A percentile compares a stretch with the other conserved stretches of the same genome.
phyloP scores from a whole-genome alignment of 2,113 vertebrate genomes.

The Apodemus sylvaticus region DNA sequence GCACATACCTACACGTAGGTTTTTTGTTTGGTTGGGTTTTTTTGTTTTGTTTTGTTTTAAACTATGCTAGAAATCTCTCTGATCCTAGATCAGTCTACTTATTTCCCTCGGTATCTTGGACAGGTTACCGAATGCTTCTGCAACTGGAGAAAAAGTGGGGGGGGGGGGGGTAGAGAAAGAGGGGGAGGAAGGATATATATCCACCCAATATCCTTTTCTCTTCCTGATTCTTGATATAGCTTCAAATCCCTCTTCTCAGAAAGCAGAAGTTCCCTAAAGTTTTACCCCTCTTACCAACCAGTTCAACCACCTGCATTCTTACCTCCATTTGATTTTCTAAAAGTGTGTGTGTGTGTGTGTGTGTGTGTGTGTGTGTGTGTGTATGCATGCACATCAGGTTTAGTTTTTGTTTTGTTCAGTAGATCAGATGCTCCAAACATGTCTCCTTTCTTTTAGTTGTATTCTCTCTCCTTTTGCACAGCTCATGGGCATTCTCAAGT shows the following conservation, averaged over 20 bases:
- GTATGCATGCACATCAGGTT: not conserved
- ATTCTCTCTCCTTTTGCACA: not conserved
- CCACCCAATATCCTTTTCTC: not conserved
- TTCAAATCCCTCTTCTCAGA: constrained; percentile 2
- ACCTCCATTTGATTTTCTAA: constrained; percentile 18
- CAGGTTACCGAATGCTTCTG: not conserved
- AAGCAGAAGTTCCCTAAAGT: constrained; percentile 13
- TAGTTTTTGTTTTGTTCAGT: constrained; percentile 1
- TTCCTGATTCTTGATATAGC: not conserved
- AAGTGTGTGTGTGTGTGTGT: not conserved
- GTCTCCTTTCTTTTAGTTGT: constrained; percentile 39
- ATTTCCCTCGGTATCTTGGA: not conserved
- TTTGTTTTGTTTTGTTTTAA: too few species aligned
- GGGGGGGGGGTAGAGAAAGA: not conserved
- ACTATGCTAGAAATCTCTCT: not conserved
- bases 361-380: not conserved
- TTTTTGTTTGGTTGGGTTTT: too few species aligned
- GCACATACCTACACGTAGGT: not conserved
- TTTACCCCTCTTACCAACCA: not conserved
- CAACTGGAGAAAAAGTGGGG: not conserved
- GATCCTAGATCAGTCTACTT: not conserved
- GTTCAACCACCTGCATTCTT: not conserved
- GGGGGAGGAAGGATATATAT: not conserved
- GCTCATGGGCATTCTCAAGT: constrained; percentile 2
- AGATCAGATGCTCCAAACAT: not conserved